Evolutionary conservation across 2,113 vertebrate genomes (phyloP), one percentile per base, ranked within the genome.

Genomic region (Corythoichthys haematopterus): DNA sequence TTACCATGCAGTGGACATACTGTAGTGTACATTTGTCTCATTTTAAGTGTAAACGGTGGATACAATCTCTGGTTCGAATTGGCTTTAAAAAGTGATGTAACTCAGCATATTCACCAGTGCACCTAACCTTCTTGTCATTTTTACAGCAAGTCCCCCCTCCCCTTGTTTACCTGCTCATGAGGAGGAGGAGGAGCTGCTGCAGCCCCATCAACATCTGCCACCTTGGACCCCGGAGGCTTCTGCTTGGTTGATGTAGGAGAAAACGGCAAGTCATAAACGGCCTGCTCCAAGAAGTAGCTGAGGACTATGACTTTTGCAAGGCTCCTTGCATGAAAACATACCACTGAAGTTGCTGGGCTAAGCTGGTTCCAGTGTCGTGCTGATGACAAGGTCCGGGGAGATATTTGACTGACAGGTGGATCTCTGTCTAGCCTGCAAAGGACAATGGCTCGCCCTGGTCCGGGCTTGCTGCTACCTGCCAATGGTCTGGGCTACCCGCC

Each of bases 401-500:
- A 73, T 68, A 80, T 84, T 53, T 87, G 87, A 88, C 85, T 83
- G 75, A 68, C 77, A 66, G 75, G 83, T 79, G 83, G 76, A 70
- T 82, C 57, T 72, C 43, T 12, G 70, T 70, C 78, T 16, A 69
- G 55, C 71, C 77, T 70, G 77, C 64, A 65, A n/a, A 2, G 70
- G 68, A 55, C 63, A 43, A 92, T 92, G 91, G 88, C 91, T 67
- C 88, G 91, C 50, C 89, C 90, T 0, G 88, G 90, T 68, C 78
- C 91, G 0, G 90, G 90, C 68, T 53, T 89, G 74, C 69, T 91
- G 87, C 80, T 83, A 66, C 84, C 90, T 4, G 43, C 83, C 64
- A 86, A 86, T 9, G 88, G 90, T 7, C 69, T 96, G 81, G 94
- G 95, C 38, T 96, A 95, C 87, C 93, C 94, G 0, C 94, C 95